Evolutionary conservation across 2,888 invertebrate genomes (phyloP).

Genomic region (Phengaris alcon): DNA sequence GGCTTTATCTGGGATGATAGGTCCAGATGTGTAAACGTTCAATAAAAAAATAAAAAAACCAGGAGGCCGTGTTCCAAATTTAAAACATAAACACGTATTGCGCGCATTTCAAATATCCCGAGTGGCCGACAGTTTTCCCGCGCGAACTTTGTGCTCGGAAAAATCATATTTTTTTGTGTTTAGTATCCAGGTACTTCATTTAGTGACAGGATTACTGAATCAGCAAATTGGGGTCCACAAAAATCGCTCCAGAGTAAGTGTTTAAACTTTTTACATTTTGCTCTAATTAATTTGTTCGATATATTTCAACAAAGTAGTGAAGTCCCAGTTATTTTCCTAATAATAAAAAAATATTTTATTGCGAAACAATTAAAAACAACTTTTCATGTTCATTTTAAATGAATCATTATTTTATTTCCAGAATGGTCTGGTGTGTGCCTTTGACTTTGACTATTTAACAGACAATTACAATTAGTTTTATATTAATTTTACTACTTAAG

Average conservation of each 20-base stretch:
- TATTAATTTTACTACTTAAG: too few relatives aligned
- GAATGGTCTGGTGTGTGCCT: too few relatives aligned
- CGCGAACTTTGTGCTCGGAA: conserved; percentile 39
- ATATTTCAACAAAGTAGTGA: neutral
- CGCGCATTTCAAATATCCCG: conserved; percentile 57
- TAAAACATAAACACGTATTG: conserved; percentile 38
- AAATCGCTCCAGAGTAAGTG: conserved; percentile 17
- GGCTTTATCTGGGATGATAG: conserved; percentile 53
- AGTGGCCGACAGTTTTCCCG: conserved; percentile 41
- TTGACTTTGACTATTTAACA: too few relatives aligned
- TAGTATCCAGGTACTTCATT: neutral
- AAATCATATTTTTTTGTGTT: conserved; percentile 28
- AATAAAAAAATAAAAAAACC: conserved; percentile 42
- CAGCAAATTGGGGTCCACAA: conserved; percentile 34
- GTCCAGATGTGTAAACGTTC: conserved; percentile 48
- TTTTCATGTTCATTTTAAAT: too few relatives aligned
- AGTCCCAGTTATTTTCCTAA: too few relatives aligned
- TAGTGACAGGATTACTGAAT: conserved; percentile 27
- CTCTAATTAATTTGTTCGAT: neutral
- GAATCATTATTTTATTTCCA: neutral
- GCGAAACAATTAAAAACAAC: too few relatives aligned
- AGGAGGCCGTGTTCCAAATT: conserved; percentile 37
- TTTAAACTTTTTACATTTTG: neutral
- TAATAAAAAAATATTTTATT: too few relatives aligned
- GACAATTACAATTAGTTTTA: too few relatives aligned